Base-by-base conservation (phyloP, 1,140 invertebrate genomes). In the Drosophila bifasciata region DNA sequence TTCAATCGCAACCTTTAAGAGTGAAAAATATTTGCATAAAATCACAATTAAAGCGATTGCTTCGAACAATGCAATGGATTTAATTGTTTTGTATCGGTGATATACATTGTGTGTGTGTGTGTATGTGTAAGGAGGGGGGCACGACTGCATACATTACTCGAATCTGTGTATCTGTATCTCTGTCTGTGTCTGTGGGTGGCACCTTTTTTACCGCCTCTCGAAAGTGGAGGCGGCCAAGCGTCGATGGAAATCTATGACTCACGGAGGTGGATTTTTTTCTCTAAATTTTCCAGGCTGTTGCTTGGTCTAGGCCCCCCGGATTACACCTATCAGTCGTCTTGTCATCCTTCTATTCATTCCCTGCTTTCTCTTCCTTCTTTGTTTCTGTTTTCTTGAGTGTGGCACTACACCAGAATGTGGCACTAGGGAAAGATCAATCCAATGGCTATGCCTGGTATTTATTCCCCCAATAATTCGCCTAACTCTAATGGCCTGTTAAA, bases 231-330 rank as follows among this genome's bases (percentile, higher is more conserved):
- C 58, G 72, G 58, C 78, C 72, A 67, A 48, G 67, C 63, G 67
- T 62, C 58, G 44, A 73, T 68, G 48, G 53, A 52, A 79, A 67
- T 85, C 76, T 76, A 85, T 84, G 79, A 84, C 80, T 85, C 79
- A 86, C 59, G 39, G 46, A 32, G 52, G 43, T 72, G 56, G 21
- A 51, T 53, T 74, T 73, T 73, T 45, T 17, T 25, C 48, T 57
- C 41, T 52, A 21, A 46, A 59, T 57, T 73, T 73, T 60, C 41
- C 41, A 51, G 19, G 43, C 45, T 44, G 15, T 43, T 32, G 68
- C 28, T 23, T n/a, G 60, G 43, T 19, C 51, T 56, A 63, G 56
- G 60, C 60, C 16, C 4, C 17, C 25, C 41, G 51, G 51, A 63
- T 63, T 63, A 63, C 51, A 56, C 51, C 51, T 25, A 63, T 56